A percentile compares a stretch with the other conserved stretches of the same genome.
Conservation (phyloP, 2,113 vertebrate species). For the Ovis canadensis region DNA sequence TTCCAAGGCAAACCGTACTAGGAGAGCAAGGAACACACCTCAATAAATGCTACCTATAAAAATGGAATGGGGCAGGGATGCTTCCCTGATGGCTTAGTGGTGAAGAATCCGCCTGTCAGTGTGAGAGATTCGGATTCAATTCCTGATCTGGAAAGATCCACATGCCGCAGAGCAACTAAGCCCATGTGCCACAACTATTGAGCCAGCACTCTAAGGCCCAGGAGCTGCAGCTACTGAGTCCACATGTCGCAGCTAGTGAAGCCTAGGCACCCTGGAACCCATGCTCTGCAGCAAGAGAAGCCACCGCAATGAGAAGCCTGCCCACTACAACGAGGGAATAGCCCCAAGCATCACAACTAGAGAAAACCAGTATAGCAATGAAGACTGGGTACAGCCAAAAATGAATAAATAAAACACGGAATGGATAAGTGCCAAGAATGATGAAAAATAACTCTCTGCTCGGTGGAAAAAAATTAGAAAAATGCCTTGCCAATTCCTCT, state of each 20-base stretch:
- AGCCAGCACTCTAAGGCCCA: neutral
- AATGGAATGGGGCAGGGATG: neutral
- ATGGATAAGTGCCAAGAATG: neutral
- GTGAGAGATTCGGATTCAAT: neutral
- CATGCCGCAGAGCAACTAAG: neutral
- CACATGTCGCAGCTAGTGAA: neutral
- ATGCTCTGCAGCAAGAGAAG: neutral
- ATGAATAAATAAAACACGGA: neutral
- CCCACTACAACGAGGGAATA: neutral
- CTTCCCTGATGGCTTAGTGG: neutral
- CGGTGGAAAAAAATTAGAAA: neutral
- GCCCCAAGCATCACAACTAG: neutral
- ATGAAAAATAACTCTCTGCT: neutral
- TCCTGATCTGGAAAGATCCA: neutral
- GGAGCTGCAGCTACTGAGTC: neutral
- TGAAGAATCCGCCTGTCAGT: neutral
- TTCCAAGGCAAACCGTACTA: neutral
- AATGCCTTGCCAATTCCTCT: neutral
- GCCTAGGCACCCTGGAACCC: neutral
- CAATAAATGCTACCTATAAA: neutral
- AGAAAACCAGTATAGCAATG: neutral
- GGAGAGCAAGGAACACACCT: neutral
- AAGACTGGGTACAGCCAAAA: neutral
- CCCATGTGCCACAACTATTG: neutral
- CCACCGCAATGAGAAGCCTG: neutral